phyloP scores from a whole-genome alignment of 2,888 invertebrate genomes.

The Apamea anceps region DNA sequence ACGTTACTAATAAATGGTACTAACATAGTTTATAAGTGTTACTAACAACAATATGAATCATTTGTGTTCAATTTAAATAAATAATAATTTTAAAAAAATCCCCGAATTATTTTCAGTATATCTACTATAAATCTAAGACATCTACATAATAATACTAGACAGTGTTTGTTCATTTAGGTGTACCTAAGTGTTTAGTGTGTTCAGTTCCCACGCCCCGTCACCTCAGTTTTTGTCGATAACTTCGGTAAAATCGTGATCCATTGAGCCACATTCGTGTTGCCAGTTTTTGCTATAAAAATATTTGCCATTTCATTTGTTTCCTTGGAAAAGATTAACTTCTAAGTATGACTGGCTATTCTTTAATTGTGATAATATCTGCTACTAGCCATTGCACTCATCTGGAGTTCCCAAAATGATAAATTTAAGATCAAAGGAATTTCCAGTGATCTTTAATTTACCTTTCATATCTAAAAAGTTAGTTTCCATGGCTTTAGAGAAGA shows the following conservation, averaged over 20 bases:
- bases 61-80: too few relatives aligned
- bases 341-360: constrained; percentile 2
- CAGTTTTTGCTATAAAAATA: constrained; percentile 43
- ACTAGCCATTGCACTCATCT: background rate
- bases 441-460: background rate
- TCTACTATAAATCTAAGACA: background rate
- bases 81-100: too few relatives aligned
- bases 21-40: too few relatives aligned
- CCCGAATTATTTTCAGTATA: background rate
- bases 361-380: background rate
- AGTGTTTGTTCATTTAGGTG: background rate
- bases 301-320: constrained; percentile 41
- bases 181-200: background rate
- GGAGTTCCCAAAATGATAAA: background rate
- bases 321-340: constrained; percentile 6
- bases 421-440: background rate
- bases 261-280: constrained; percentile 39
- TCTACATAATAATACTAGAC: background rate
- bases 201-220: constrained; percentile 73
- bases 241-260: constrained; percentile 67
- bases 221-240: constrained; percentile 69
- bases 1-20: too few relatives aligned
- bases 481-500: background rate
- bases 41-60: too few relatives aligned
- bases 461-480: background rate